phyloP scores from a whole-genome alignment of 2,797 vertebrate genomes.

The Gymnoscopelus microlampas region DNA sequence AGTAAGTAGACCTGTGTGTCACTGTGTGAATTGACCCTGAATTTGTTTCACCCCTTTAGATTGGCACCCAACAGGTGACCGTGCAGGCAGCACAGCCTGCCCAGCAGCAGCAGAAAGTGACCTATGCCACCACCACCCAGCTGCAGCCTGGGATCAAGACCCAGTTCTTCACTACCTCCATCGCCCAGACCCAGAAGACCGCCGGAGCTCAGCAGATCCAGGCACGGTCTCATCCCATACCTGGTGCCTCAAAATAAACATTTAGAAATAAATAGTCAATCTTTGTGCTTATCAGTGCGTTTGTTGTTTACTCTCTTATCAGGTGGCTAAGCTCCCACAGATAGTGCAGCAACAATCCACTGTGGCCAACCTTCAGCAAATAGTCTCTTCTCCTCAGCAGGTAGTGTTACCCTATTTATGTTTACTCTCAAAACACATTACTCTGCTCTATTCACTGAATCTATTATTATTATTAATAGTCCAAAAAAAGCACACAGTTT shows the following conservation, averaged over 20 bases:
- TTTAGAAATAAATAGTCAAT: background rate
- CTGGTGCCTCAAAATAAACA: background rate
- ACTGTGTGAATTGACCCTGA: background rate
- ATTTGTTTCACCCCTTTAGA: slow-evolving; percentile 55
- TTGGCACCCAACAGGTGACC: slow-evolving; percentile 86
- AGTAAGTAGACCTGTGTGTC: too few species aligned
- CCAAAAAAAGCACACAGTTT: too few species aligned
- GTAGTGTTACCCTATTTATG: slow-evolving; percentile 47
- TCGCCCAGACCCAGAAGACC: slow-evolving; percentile 85
- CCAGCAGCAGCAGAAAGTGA: slow-evolving; percentile 86
- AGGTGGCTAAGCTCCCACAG: slow-evolving; percentile 94
- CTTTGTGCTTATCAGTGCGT: slow-evolving; percentile 28
- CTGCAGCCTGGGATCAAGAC: slow-evolving; percentile 88
- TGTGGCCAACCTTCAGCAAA: slow-evolving; percentile 91
- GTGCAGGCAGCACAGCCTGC: slow-evolving; percentile 85
- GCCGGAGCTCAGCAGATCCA: slow-evolving; percentile 87
- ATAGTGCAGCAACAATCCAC: slow-evolving; percentile 90
- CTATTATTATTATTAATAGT: too few species aligned
- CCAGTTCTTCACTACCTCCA: slow-evolving; percentile 86
- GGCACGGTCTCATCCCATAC: slow-evolving; percentile 55
- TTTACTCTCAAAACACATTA: too few species aligned
- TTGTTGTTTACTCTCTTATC: slow-evolving; percentile 54
- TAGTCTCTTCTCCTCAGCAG: slow-evolving; percentile 92
- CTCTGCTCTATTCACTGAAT: too few species aligned
- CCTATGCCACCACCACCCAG: slow-evolving; percentile 80